phyloP scores from a whole-genome alignment of 2,888 invertebrate genomes.

The Strigamia transsilvanica region DNA sequence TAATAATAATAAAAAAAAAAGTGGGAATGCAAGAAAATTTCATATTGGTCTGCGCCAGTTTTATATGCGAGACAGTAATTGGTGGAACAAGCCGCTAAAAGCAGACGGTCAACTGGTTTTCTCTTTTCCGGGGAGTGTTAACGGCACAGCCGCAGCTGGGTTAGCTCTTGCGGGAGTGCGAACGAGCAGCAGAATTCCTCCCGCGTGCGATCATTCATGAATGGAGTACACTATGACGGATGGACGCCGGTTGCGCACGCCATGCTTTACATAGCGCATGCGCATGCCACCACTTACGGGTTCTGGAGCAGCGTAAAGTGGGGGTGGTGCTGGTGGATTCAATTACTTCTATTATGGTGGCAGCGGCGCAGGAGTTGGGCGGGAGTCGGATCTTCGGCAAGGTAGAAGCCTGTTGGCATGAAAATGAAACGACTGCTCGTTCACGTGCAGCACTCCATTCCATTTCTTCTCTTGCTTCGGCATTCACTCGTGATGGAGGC shows the following conservation, averaged over 20 bases:
- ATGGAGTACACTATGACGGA: slow-evolving; percentile 53
- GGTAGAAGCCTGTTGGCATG: slow-evolving; percentile 41
- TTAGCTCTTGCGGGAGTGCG: neutral
- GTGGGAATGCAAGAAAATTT: neutral
- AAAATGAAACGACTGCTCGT: slow-evolving; percentile 41
- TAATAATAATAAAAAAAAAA: neutral
- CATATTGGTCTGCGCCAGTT: neutral
- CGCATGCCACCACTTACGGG: slow-evolving; percentile 50
- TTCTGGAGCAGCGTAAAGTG: slow-evolving; percentile 48
- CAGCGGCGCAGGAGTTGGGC: slow-evolving; percentile 50
- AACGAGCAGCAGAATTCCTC: slow-evolving; percentile 19
- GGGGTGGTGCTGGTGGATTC: slow-evolving; percentile 51
- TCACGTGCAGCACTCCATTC: slow-evolving; percentile 7
- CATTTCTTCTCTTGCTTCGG: neutral
- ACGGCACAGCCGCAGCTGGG: slow-evolving; percentile 7
- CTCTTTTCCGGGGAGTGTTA: neutral
- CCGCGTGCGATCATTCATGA: slow-evolving; percentile 53
- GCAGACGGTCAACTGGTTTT: slow-evolving; percentile 42
- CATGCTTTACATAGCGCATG: slow-evolving; percentile 44
- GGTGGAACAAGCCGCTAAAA: slow-evolving; percentile 43
- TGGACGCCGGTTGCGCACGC: slow-evolving; percentile 53
- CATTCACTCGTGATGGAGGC: neutral
- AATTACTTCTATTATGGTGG: slow-evolving; percentile 53
- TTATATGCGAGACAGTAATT: slow-evolving; percentile 29
- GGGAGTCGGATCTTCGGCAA: slow-evolving; percentile 49